phyloP scores from a whole-genome alignment of 2,797 vertebrate species.

The Bryconaethiops microstoma region DNA sequence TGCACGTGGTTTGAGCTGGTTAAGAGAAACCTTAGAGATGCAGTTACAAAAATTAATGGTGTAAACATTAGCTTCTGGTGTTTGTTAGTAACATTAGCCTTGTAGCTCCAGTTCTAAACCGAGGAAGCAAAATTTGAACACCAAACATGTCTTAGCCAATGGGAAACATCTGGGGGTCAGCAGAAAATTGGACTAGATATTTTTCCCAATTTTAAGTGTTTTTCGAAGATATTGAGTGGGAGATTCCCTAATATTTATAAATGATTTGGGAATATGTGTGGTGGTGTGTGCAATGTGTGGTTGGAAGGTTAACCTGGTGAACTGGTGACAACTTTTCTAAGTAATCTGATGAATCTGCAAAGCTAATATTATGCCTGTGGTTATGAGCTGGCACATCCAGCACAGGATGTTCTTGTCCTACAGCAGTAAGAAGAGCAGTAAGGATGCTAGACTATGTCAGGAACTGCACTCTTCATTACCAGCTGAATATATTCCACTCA shows the following conservation, averaged over 20 bases:
- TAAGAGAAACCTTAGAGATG: too few relatives aligned
- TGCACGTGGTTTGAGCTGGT: too few relatives aligned
- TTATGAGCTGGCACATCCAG: conserved; percentile 9
- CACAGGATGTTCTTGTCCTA: conserved; percentile 6
- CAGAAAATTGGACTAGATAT: too few relatives aligned
- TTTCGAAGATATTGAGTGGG: neutral
- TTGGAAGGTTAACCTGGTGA: too few relatives aligned
- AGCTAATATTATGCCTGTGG: neutral
- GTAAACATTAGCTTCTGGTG: too few relatives aligned
- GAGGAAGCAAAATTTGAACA: too few relatives aligned
- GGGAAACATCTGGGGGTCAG: neutral
- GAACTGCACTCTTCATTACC: neutral
- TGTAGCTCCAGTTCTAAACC: too few relatives aligned
- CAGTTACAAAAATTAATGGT: too few relatives aligned
- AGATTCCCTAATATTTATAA: neutral
- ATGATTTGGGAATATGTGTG: neutral
- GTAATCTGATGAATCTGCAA: conserved; percentile 3
- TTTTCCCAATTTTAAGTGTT: neutral
- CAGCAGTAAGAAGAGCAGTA: conserved; percentile 2
- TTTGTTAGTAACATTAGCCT: too few relatives aligned
- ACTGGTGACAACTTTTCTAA: neutral
- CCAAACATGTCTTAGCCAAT: too few relatives aligned
- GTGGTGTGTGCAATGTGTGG: too few relatives aligned
- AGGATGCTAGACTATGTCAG: neutral
- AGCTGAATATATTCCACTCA: neutral